Evolutionary conservation across 2,888 invertebrate genomes (phyloP), one percentile per base, ranked within the genome.

Genomic region (Cantharis flavilabris): DNA sequence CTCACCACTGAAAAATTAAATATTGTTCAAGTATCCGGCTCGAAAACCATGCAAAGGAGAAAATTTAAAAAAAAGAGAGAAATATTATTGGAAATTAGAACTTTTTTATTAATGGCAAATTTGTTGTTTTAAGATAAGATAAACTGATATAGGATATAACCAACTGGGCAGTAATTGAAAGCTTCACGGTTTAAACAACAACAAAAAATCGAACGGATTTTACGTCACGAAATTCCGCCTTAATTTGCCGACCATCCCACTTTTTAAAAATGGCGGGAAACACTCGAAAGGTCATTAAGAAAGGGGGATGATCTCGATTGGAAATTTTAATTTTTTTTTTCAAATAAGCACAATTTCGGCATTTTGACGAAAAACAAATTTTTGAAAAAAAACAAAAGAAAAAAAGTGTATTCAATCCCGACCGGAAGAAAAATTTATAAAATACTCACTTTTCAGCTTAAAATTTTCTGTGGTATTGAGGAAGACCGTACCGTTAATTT

Each of bases 401-500:
- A 49, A 10, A 11, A 20, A 1, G 16, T 16, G 16, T 16, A 16
- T 16, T 16, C 16, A 16, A 16, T 16, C 16, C 16, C 16, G 16
- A 16, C 20, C 20, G 3, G 20, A 20, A 4, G 5, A 23, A 23
- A 23, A 9, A 1, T 26, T 26, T 26, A 0, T 23, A 9, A 49
- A 49, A 10, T 78, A 87, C 91, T 89, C 86, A 94, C 94, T 93
- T 90, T 93, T 90, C 13, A 95, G 89, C 86, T 94, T 94, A 87
- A 94, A 93, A 87, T 94, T 94, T 85, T 94, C 94, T 11, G 91
- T 89, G 11, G 93, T 94, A 83, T 94, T 92, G 79, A 95, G 89
- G 49, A 94, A 88, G 33, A 95, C 93, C 79, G 91, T 90, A 10
- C 95, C 95, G 74, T 89, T 89, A 64, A 95, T 88, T 5, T 89